Evolutionary conservation across 2,113 vertebrate species (phyloP), one percentile per base, ranked within the genome.

Genomic region (Ceyx margarethae): DNA sequence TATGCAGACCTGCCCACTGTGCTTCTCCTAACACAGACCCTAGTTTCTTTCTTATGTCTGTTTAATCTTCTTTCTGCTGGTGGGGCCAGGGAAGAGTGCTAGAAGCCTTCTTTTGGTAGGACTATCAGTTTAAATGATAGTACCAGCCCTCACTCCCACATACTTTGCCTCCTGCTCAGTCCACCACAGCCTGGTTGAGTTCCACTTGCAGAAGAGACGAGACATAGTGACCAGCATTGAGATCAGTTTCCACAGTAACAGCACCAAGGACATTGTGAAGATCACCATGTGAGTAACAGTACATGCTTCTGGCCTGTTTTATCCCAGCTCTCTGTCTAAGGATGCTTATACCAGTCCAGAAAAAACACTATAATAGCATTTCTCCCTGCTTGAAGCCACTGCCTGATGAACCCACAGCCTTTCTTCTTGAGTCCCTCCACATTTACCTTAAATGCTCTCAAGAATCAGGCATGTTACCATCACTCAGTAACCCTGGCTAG

Each of bases 151-250:
- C n/a, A 67, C 11, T 79, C 57, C 69, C 31, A 8, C 57, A 16
- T 94, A 22, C 53, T 72, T 85, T 97, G 26, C 87, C 79, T 95
- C 11, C 95, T 93, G 65, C 71, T 68, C 77, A 98, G 98, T 96
- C 62, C 54, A 97, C 72, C 97, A 98, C 87, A 98, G 91, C 68
- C 91, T 98, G 10, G 96, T 98, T 94, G 96, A 98, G 96, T 98
- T 98, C 85, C 61, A 78, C 42, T 78, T 98, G 93, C 71, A 91
- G 89, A 87, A 97, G 86, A 84, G 50, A 23, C 96, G 97, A 80
- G 95, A 76, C 31, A 78, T 19, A 74, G 94, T 84, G 78, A 97
- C 97, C 78, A 95, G 16, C 66, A 95, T 98, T 15, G 76, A 97
- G 71, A 68, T 98, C 80, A 93, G 89, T 58, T 97, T 98, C 92